phyloP scores from a whole-genome alignment of 2,113 vertebrate genomes.

The Glaucomys volans region DNA sequence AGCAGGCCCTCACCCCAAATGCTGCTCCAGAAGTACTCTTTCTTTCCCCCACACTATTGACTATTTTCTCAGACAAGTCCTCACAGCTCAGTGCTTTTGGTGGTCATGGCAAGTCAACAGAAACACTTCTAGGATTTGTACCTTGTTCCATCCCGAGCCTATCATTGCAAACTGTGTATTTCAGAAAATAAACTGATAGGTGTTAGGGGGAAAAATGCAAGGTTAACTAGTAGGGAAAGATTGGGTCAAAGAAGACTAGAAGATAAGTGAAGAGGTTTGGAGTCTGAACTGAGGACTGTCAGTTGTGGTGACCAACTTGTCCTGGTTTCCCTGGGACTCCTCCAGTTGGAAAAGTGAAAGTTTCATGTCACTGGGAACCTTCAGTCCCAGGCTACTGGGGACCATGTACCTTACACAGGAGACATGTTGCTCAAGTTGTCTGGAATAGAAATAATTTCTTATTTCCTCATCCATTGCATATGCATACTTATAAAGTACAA shows the following conservation, averaged over 20 bases:
- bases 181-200: not conserved
- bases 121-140: not conserved
- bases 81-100: not conserved
- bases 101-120: not conserved
- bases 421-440: not conserved
- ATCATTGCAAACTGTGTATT: not conserved
- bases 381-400: not conserved
- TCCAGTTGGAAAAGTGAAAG: not conserved
- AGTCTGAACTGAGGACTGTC: not conserved
- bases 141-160: not conserved
- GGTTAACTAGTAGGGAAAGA: not conserved
- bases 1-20: not conserved
- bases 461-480: not conserved
- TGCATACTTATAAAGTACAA: not conserved
- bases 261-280: not conserved
- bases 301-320: not conserved
- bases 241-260: not conserved
- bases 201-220: not conserved
- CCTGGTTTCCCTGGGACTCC: not conserved
- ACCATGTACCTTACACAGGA: not conserved
- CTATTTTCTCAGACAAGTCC: not conserved
- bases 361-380: not conserved
- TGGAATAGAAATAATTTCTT: not conserved
- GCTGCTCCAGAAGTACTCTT: not conserved
- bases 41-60: accelerated